A percentile compares a stretch with the other conserved stretches of the same genome.
These are phyloP conservation scores for Synaphobranchus kaupii DNA, from an alignment of 2,797 vertebrate species.

Conservation along the genomic window DNA sequence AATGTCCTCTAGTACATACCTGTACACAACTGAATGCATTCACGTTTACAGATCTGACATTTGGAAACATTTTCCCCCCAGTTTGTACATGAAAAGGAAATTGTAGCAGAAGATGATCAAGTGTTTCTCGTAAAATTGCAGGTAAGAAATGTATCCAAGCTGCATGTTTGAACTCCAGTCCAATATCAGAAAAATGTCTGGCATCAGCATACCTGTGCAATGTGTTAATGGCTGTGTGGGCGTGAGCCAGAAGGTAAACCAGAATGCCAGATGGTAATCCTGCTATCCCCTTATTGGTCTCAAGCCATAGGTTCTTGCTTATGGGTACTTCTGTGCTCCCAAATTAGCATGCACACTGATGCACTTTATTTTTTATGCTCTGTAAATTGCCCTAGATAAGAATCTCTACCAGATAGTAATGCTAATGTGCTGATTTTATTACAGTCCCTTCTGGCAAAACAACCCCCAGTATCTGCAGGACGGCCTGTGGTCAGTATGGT, in stretches of 20 bases:
- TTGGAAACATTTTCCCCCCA: constrained; percentile 51
- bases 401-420: neutral
- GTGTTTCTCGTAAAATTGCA: constrained; percentile 97
- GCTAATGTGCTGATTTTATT: constrained; percentile 41
- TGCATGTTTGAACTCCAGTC: neutral
- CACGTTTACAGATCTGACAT: neutral
- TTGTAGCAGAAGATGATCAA: constrained; percentile 97
- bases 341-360: neutral
- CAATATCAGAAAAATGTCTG: neutral
- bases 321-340: neutral
- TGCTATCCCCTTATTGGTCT: neutral
- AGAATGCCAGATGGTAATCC: neutral
- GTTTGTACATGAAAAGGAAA: constrained; percentile 99
- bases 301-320: neutral
- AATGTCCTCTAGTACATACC: neutral
- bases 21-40: neutral
- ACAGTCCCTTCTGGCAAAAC: constrained; percentile 92
- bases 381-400: neutral
- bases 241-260: neutral
- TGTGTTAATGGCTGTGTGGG: constrained; percentile 1
- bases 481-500: constrained; percentile 87
- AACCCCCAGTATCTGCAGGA: constrained; percentile 88
- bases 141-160: constrained; percentile 66
- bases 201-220: neutral
- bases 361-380: neutral